Evolutionary conservation across 2,797 vertebrate genomes (phyloP).

Genomic region (Delichon dasypus): DNA sequence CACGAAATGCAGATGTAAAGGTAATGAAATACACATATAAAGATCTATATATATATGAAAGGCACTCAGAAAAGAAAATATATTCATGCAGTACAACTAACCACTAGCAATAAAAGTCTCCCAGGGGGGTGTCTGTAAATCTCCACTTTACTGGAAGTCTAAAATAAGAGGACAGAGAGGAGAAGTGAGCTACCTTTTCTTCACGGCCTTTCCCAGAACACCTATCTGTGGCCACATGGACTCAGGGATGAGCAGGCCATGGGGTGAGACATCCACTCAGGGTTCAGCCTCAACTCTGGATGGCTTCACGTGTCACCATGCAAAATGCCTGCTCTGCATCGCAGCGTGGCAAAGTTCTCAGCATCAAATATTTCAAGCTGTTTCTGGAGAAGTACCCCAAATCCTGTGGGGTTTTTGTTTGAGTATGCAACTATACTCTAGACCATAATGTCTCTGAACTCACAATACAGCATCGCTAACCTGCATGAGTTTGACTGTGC

Average conservation of each 20-base stretch:
- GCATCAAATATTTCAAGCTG: neutral
- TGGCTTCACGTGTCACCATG: fast-evolving
- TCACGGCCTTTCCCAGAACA: neutral
- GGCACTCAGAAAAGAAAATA: constrained; percentile 15
- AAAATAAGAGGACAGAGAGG: neutral
- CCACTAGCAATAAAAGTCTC: constrained; percentile 5
- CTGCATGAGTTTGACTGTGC: neutral
- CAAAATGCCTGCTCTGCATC: neutral
- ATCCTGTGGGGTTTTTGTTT: neutral
- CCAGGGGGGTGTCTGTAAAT: constrained; percentile 13
- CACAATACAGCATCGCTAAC: neutral
- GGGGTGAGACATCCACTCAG: neutral
- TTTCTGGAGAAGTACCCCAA: neutral
- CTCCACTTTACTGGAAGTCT: constrained; percentile 32
- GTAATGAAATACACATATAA: neutral
- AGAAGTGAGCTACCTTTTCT: neutral
- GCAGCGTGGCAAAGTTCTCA: neutral
- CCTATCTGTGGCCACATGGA: neutral
- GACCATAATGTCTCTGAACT: neutral
- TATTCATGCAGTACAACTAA: neutral
- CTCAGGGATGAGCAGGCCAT: neutral
- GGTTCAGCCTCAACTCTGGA: neutral
- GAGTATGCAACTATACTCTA: fast-evolving
- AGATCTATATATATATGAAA: neutral
- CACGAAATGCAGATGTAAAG: constrained; percentile 26